Evolutionary conservation across 2,888 invertebrate species (phyloP), one percentile per base, ranked within the genome.

Genomic region (Nomada lathburiana): DNA sequence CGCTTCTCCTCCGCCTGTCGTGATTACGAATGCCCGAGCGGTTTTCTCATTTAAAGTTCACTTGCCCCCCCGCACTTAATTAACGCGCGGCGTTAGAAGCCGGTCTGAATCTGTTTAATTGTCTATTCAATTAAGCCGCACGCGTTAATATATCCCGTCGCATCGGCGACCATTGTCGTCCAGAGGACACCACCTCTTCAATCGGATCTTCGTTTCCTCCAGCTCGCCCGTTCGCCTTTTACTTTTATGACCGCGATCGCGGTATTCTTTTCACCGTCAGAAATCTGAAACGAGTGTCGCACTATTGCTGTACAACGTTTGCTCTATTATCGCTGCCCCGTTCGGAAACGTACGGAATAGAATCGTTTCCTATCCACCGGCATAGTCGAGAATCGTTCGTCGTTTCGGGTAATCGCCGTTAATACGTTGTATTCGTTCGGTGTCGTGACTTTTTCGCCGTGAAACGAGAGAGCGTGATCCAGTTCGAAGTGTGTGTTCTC

Each of bases 361-460:
- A 62, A 55, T 64, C 20, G 47, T 65, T 57, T 57, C 47, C 16
- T 47, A 36, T 20, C 36, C 0, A 7, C 7, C 7, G 7, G 44
- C 5, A 52, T 42, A 42, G 18, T 26, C 52, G 16, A 7, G 36
- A 53, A 50, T 23, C 55, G 63, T 55, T 44, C 78, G 62, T 71
- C 67, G 50, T 76, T 80, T 63, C 70, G 36, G 70, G 65, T 83
- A 78, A 83, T 83, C 75, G 68, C 63, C 79, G 82, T 84, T 84
- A 82, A 84, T 86, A 84, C 83, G 78, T 84, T 82, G 86, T 86
- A 86, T 82, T 65, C 83, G 65, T 71, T 71, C 57, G 65, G 57
- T 80, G 69, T 75, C 84, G 80, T 85, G 83, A 85, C 79, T 86
- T 84, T 84, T 84, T 76, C 73, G 26, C 63, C 52, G 60, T 52